phyloP scores from a whole-genome alignment of 2,888 invertebrate genomes.

The Diarsia brunnea region DNA sequence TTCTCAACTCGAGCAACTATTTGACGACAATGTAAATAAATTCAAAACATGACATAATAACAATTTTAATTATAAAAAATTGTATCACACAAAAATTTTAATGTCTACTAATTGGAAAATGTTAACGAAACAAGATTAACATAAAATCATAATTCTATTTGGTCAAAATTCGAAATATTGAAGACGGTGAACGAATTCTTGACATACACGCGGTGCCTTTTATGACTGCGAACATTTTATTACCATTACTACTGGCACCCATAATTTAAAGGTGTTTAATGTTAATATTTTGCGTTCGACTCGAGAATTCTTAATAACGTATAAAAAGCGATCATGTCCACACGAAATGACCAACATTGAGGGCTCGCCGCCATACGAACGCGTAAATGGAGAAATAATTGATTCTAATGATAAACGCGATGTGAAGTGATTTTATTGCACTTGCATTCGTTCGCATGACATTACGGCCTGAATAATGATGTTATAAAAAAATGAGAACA shows the following conservation, averaged over 20 bases:
- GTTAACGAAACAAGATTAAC: conserved; percentile 39
- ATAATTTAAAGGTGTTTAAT: conserved; percentile 72
- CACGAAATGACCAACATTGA: conserved; percentile 79
- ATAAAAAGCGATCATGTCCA: conserved; percentile 80
- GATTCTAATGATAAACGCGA: conserved; percentile 83
- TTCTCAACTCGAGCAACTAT: conserved; percentile 25
- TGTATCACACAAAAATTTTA: conserved; percentile 57
- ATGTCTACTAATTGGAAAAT: conserved; percentile 57
- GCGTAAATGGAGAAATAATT: conserved; percentile 81
- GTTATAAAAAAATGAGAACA: conserved; percentile 80
- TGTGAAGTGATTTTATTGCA: conserved; percentile 80
- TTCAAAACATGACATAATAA: conserved; percentile 34
- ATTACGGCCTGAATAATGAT: conserved; percentile 77
- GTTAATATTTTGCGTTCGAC: conserved; percentile 69
- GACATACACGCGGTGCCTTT: conserved; percentile 59
- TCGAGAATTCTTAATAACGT: conserved; percentile 73
- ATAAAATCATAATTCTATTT: conserved; percentile 55
- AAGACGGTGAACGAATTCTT: conserved; percentile 54
- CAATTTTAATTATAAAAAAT: conserved; percentile 51
- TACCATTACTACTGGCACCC: conserved; percentile 59
- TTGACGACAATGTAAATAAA: conserved; percentile 23
- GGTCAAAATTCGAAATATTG: conserved; percentile 41
- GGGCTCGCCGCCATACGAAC: conserved; percentile 71
- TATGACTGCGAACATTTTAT: conserved; percentile 57
- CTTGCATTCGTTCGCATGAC: conserved; percentile 72